Evolutionary conservation across 2,797 vertebrate genomes (phyloP).

Genomic region (Melanotaenia boesemani): DNA sequence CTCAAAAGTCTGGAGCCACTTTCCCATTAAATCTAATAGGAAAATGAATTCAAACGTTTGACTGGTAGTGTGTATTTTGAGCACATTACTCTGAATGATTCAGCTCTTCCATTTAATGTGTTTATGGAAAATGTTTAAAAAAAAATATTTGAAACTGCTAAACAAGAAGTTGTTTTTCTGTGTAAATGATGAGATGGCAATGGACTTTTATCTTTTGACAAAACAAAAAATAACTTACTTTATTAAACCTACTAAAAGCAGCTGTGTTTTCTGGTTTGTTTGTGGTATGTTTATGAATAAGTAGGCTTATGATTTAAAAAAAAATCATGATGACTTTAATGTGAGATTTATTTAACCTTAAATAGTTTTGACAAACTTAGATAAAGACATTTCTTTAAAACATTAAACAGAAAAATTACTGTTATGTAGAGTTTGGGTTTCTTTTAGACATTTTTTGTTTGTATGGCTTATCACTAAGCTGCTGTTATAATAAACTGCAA

Average conservation of each 20-base stretch:
- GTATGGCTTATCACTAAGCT: not conserved
- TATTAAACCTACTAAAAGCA: not conserved
- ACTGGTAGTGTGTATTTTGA: constrained; percentile 25
- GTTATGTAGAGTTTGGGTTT: not conserved
- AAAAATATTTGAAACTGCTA: no score
- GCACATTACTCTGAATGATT: constrained; percentile 18
- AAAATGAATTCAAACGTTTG: not conserved
- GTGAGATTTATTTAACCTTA: not conserved
- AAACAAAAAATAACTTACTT: not conserved
- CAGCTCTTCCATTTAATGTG: constrained; percentile 20
- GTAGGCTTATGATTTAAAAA: not conserved
- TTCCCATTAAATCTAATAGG: not conserved
- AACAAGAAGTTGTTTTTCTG: not conserved
- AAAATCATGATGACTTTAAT: not conserved
- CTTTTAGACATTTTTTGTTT: not conserved
- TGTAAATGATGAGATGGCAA: not conserved
- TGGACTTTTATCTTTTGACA: not conserved
- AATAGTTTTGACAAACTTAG: not conserved
- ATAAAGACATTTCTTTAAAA: not conserved
- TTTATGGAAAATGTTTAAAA: not conserved
- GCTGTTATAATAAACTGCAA: not conserved
- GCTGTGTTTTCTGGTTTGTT: not conserved
- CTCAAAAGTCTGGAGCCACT: not conserved
- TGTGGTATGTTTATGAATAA: not conserved
- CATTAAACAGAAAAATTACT: not conserved